Conservation (phyloP, 2,888 invertebrate genomes). For the Hermodice carunculata region DNA sequence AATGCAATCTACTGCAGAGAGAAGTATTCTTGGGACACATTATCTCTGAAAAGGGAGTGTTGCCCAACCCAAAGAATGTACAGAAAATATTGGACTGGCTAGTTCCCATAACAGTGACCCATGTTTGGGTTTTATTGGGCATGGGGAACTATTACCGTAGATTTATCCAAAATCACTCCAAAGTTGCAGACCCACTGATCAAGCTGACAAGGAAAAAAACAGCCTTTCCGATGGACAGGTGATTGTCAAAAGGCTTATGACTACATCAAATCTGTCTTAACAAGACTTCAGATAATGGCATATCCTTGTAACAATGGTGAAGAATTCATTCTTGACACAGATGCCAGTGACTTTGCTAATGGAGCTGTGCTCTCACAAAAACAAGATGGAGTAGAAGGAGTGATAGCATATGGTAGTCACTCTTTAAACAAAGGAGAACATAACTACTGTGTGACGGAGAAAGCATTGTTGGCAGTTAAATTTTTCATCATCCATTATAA, state of each 20-base stretch:
- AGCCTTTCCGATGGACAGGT: slow-evolving; percentile 13
- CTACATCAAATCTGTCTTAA: not conserved
- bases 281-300: slow-evolving; percentile 22
- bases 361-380: slow-evolving; percentile 18
- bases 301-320: not conserved
- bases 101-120: not conserved
- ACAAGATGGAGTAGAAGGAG: slow-evolving; percentile 8
- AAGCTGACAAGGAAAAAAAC: not conserved
- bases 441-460: slow-evolving; percentile 19
- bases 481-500: not conserved
- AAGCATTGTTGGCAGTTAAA: slow-evolving; percentile 19
- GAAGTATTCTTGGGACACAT: slow-evolving; percentile 27
- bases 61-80: slow-evolving; percentile 14
- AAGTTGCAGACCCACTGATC: slow-evolving; percentile 3
- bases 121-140: slow-evolving; percentile 14
- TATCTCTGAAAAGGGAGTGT: slow-evolving; percentile 3
- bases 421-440: not conserved
- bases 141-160: slow-evolving; percentile 18
- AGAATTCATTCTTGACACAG: slow-evolving; percentile 12
- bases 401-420: slow-evolving; percentile 18
- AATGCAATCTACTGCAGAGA: slow-evolving; percentile 35
- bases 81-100: not conserved
- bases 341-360: slow-evolving; percentile 13
- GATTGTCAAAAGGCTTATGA: slow-evolving; percentile 5
- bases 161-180: slow-evolving; percentile 14